Conservation (phyloP, 2,113 vertebrate species). For the Hypanus sabinus region DNA sequence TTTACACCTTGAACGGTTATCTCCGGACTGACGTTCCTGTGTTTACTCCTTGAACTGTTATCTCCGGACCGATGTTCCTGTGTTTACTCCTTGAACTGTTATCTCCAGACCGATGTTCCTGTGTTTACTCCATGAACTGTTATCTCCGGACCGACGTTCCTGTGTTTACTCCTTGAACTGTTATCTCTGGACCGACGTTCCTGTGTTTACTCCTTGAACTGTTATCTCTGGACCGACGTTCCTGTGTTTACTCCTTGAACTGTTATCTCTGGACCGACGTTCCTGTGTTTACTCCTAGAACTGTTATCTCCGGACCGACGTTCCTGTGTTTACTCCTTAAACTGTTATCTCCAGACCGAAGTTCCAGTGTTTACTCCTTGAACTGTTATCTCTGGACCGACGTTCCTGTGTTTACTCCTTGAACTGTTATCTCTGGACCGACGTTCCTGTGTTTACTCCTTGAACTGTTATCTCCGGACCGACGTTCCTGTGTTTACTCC, state of each 20-base stretch:
- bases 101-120: background rate
- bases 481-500: background rate
- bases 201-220: background rate
- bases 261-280: background rate
- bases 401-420: background rate
- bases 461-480: background rate
- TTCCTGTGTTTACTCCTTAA: background rate
- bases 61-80: background rate
- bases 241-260: background rate
- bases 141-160: background rate
- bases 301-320: background rate
- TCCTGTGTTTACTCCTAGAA: background rate
- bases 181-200: background rate
- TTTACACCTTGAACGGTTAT: background rate
- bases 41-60: background rate
- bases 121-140: background rate
- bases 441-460: background rate
- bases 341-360: background rate
- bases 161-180: background rate
- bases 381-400: background rate
- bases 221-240: background rate
- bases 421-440: background rate
- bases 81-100: background rate
- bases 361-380: background rate
- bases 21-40: background rate